These are phyloP conservation scores for Eustalomyia histrio DNA, from an alignment of 2,888 invertebrate species.

Conservation along the genomic window DNA sequence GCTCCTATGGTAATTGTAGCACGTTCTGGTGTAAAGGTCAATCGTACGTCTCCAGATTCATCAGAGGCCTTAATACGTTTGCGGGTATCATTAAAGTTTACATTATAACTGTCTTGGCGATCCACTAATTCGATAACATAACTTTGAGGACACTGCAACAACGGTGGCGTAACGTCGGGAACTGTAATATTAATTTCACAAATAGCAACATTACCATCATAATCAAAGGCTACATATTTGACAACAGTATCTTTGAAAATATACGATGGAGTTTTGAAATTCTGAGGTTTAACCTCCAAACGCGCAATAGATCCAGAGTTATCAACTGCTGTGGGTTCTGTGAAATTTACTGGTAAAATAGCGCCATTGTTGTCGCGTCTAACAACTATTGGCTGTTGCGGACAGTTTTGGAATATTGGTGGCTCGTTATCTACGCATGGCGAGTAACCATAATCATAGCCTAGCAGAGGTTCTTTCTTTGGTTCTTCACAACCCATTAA, in stretches of 20 bases:
- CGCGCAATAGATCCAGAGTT: conserved; percentile 97
- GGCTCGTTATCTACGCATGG: conserved; percentile 97
- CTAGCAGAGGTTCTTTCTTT: conserved; percentile 88
- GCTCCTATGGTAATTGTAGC: conserved; percentile 91
- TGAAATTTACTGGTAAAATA: conserved; percentile 93
- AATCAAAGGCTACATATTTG: conserved; percentile 97
- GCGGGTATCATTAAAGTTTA: conserved; percentile 94
- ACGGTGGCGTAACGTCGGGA: conserved; percentile 94
- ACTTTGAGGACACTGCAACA: conserved; percentile 94
- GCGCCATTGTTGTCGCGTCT: conserved; percentile 93
- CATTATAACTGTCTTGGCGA: conserved; percentile 92
- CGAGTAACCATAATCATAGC: conserved; percentile 95
- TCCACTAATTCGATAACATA: conserved; percentile 95
- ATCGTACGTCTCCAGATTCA: conserved; percentile 90
- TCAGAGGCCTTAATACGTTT: conserved; percentile 91
- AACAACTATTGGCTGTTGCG: conserved; percentile 93
- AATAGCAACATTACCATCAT: conserved; percentile 97
- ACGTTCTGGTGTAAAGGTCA: conserved; percentile 90
- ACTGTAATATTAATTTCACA: conserved; percentile 98
- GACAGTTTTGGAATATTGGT: conserved; percentile 97
- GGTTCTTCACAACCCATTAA: conserved; percentile 97
- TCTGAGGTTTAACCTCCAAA: conserved; percentile 94
- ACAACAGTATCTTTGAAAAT: conserved; percentile 95
- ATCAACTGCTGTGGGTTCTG: conserved; percentile 95
- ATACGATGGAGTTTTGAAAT: conserved; percentile 92